These are phyloP conservation scores for Heliconius cydno DNA, from an alignment of 2,888 invertebrate species.

Conservation along the genomic window DNA sequence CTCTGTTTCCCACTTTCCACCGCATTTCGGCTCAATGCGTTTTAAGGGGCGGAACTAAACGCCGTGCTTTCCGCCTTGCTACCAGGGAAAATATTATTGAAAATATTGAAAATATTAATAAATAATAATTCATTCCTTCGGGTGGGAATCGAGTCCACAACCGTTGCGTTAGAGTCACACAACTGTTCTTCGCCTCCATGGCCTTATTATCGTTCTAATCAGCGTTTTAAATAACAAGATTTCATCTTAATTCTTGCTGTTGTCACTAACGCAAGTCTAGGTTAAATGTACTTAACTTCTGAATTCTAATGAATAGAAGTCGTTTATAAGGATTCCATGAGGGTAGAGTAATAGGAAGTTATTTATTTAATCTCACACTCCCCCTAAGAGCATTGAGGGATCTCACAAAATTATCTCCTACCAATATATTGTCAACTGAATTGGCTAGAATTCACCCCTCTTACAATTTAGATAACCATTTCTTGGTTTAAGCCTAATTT, in stretches of 20 bases:
- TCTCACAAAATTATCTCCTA: conserved; percentile 17
- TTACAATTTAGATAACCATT: conserved; percentile 27
- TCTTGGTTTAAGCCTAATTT: background rate
- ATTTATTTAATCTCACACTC: conserved; percentile 17
- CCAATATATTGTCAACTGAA: conserved; percentile 39
- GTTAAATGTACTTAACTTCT: background rate
- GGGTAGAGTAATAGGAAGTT: conserved; percentile 19
- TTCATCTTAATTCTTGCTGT: background rate
- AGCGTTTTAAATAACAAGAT: background rate
- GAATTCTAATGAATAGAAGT: conserved; percentile 13
- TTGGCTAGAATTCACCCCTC: conserved; percentile 21
- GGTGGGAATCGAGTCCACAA: too few relatives aligned
- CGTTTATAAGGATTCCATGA: conserved; percentile 21
- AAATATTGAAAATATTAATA: too few relatives aligned
- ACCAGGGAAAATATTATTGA: too few relatives aligned
- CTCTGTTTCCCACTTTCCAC: too few relatives aligned
- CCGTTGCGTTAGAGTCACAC: too few relatives aligned
- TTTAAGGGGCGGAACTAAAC: too few relatives aligned
- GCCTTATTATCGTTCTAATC: background rate
- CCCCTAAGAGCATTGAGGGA: conserved; percentile 12
- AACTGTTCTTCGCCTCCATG: too few relatives aligned
- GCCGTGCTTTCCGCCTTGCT: too few relatives aligned
- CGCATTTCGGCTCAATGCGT: too few relatives aligned
- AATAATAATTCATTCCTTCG: too few relatives aligned
- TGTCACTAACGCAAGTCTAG: background rate